Evolutionary conservation across 2,888 invertebrate genomes (phyloP).

Genomic region (Sphinx pinastri): DNA sequence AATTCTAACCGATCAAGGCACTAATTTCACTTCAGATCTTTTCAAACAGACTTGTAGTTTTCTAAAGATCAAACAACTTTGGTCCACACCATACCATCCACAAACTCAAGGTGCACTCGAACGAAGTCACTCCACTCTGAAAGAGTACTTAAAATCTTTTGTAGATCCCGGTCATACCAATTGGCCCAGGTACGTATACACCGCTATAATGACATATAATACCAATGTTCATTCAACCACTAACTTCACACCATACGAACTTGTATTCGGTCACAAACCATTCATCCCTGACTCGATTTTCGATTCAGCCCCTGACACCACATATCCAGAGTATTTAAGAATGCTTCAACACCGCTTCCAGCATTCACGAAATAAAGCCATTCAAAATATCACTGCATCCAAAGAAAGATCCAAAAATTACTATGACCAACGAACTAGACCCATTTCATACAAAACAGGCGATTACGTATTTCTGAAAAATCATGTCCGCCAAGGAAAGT

Average conservation of each 20-base stretch:
- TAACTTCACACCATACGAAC: constrained; percentile 41
- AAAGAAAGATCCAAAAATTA: neutral
- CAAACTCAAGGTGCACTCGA: constrained; percentile 42
- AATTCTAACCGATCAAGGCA: constrained; percentile 37
- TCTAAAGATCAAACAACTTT: constrained; percentile 40
- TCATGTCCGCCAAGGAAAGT: too few relatives aligned
- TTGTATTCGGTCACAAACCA: constrained; percentile 51
- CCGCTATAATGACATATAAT: constrained; percentile 40
- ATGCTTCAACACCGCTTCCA: constrained; percentile 7
- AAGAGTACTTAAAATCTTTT: constrained; percentile 13
- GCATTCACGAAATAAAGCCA: constrained; percentile 4
- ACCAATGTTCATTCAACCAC: constrained; percentile 36
- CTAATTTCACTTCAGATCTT: constrained; percentile 30
- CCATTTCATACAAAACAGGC: neutral
- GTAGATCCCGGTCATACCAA: constrained; percentile 31
- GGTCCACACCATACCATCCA: constrained; percentile 42
- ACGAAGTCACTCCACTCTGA: constrained; percentile 25
- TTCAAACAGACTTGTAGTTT: constrained; percentile 36
- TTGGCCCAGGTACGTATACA: constrained; percentile 40
- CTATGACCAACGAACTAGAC: neutral
- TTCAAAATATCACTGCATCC: constrained; percentile 14
- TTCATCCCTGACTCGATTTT: constrained; percentile 42
- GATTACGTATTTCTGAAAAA: too few relatives aligned
- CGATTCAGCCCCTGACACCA: constrained; percentile 10
- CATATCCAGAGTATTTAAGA: constrained; percentile 39